phyloP scores from a whole-genome alignment of 2,888 invertebrate species.

The Polyommatus icarus region DNA sequence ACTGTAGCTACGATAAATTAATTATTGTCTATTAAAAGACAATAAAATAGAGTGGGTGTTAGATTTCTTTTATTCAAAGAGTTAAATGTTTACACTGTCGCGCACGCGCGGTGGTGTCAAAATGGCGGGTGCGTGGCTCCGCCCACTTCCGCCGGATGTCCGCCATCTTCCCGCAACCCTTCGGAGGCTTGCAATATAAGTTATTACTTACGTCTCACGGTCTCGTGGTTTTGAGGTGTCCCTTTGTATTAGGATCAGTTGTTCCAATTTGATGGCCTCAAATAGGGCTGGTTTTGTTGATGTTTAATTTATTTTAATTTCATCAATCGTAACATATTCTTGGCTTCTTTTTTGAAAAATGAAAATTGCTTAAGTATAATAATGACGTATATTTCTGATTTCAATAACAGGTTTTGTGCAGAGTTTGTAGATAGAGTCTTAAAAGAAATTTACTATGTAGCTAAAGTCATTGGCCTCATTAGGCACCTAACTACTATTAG shows the following conservation, averaged over 20 bases:
- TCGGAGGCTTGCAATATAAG: slow-evolving; percentile 8
- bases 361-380: no score
- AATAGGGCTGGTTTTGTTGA: not conserved
- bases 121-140: slow-evolving; percentile 62
- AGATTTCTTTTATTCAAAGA: not conserved
- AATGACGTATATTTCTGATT: no score
- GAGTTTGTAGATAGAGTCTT: no score
- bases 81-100: slow-evolving; percentile 8
- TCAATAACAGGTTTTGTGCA: no score
- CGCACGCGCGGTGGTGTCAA: slow-evolving; percentile 58
- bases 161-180: slow-evolving; percentile 49
- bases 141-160: slow-evolving; percentile 75
- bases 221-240: not conserved
- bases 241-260: not conserved
- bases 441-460: no score
- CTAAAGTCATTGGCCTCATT: no score
- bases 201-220: slow-evolving; percentile 7
- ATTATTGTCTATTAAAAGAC: no score
- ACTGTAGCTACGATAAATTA: no score
- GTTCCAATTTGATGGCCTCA: not conserved
- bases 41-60: no score
- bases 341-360: not conserved
- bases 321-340: not conserved
- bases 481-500: no score
- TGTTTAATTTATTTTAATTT: not conserved